Conservation (phyloP, 2,888 invertebrate genomes). For the Apodemia duryi region DNA sequence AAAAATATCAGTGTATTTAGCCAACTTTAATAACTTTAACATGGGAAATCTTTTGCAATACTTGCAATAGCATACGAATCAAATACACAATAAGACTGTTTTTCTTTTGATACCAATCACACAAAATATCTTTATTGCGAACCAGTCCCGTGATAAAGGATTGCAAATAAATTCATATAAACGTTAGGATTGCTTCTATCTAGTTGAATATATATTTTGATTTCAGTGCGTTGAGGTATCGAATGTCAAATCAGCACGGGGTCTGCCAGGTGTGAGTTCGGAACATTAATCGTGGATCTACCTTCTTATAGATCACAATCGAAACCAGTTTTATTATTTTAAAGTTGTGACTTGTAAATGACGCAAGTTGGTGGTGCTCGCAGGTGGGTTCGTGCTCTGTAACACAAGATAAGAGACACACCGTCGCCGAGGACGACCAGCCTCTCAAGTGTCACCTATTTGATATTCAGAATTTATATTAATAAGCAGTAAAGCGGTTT, state of each 20-base stretch:
- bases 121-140: background rate
- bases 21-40: background rate
- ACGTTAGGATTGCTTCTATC: constrained; percentile 14
- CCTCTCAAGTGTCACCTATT: constrained; percentile 28
- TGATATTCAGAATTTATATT: constrained; percentile 25
- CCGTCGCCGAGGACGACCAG: constrained; percentile 38
- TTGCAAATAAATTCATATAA: constrained; percentile 15
- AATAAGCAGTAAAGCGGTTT: background rate
- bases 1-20: no score
- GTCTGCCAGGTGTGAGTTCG: constrained; percentile 65
- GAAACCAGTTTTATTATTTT: constrained; percentile 77
- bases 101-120: background rate
- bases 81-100: background rate
- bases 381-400: constrained; percentile 66
- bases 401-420: constrained; percentile 45
- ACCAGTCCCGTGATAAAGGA: background rate
- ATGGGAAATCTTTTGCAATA: background rate
- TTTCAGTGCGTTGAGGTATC: constrained; percentile 31
- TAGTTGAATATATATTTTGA: constrained; percentile 21
- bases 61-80: background rate
- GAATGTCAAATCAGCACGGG: constrained; percentile 58
- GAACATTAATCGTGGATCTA: constrained; percentile 69
- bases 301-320: constrained; percentile 75
- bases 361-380: constrained; percentile 67
- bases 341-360: constrained; percentile 70